Conservation (phyloP, 2,113 vertebrate species). For the Passer domesticus region DNA sequence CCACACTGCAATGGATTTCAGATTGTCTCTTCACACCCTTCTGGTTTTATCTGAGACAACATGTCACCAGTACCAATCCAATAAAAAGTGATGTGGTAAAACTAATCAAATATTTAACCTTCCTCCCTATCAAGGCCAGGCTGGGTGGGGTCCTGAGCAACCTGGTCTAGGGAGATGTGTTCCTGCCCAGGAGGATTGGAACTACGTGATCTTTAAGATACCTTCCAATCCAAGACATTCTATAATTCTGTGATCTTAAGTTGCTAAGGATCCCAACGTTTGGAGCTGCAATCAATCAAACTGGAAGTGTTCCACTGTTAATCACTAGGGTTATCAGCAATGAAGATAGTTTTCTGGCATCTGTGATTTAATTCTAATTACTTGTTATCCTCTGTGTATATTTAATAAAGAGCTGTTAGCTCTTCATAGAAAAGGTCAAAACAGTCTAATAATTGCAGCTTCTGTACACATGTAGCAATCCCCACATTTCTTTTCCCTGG, state of each 20-base stretch:
- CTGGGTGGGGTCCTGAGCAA: not conserved
- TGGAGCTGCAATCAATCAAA: not conserved
- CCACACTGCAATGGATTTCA: not conserved
- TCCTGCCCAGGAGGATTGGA: not conserved
- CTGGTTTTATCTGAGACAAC: not conserved
- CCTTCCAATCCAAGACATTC: not conserved
- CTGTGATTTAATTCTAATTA: constrained; percentile 38
- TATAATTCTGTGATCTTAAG: not conserved
- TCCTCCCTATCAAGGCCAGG: not conserved
- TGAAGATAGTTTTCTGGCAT: not conserved
- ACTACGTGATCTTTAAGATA: not conserved
- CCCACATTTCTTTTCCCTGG: not conserved
- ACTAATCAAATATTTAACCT: not conserved
- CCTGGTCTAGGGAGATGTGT: not conserved
- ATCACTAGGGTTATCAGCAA: not conserved
- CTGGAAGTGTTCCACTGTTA: not conserved
- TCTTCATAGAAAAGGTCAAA: constrained; percentile 5
- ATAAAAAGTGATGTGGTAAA: not conserved
- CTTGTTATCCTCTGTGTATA: not conserved
- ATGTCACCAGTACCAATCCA: not conserved
- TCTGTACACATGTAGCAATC: not conserved
- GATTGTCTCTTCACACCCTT: not conserved
- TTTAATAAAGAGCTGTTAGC: constrained; percentile 9
- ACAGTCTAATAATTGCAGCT: not conserved
- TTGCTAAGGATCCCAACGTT: not conserved